Evolutionary conservation across 2,113 vertebrate genomes (phyloP).

Genomic region (Oreamnos americanus): DNA sequence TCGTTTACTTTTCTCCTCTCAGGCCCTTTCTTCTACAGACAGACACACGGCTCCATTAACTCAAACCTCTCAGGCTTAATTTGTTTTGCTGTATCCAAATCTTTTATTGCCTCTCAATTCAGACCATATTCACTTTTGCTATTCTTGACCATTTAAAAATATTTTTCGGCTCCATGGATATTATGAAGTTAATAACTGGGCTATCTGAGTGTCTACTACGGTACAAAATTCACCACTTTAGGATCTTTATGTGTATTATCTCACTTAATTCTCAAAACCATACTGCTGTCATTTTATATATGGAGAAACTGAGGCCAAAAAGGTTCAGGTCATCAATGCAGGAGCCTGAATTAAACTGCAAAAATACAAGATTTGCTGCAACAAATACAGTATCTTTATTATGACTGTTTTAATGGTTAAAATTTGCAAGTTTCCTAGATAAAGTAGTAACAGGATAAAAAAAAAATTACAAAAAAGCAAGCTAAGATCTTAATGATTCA

Average conservation of each 20-base stretch:
- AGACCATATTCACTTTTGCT: neutral
- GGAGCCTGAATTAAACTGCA: constrained; percentile 54
- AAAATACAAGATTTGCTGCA: constrained; percentile 62
- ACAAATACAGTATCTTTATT: constrained; percentile 66
- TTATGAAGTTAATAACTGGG: neutral
- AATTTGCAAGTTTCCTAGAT: constrained; percentile 66
- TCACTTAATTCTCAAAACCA: neutral
- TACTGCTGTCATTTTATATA: constrained; percentile 10
- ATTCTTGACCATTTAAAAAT: neutral
- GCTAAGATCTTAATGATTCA: constrained; percentile 44
- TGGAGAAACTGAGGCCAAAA: neutral
- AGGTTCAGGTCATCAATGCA: neutral
- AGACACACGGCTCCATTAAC: neutral
- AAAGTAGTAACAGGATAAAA: constrained; percentile 59
- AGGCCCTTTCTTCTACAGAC: neutral
- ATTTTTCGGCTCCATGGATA: neutral
- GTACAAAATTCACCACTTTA: neutral
- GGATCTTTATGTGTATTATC: neutral
- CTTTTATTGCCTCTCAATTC: neutral
- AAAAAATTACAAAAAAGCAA: constrained; percentile 61
- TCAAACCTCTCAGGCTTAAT: neutral
- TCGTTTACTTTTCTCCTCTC: neutral
- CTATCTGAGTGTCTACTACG: neutral
- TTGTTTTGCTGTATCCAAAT: neutral
- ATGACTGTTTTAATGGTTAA: constrained; percentile 60